These are phyloP conservation scores for Paracentrotus lividus DNA, from an alignment of 53 echinoderm and acorn worm species.

Conservation along the genomic window DNA sequence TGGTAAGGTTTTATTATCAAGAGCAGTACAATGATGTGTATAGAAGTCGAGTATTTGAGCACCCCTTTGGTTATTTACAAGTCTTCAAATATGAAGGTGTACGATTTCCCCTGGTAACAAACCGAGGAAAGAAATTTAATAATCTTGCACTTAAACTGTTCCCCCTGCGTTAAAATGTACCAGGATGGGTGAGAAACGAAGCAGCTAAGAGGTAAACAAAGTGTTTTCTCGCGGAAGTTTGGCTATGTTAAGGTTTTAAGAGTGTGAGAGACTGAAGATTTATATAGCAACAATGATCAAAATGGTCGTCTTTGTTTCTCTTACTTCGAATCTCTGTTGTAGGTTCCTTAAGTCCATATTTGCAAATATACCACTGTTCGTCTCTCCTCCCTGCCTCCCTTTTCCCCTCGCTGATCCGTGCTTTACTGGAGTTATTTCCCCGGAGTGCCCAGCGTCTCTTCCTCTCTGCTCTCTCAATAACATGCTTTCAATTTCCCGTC, in stretches of 20 bases:
- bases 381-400: not conserved
- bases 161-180: slow-evolving; percentile 33
- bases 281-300: slow-evolving; percentile 54
- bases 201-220: not conserved
- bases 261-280: slow-evolving; percentile 20
- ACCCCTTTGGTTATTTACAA: slow-evolving; percentile 66
- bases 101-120: slow-evolving; percentile 65
- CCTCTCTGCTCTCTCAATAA: slow-evolving; percentile 22
- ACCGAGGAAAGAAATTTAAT: slow-evolving; percentile 66
- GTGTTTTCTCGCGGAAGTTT: slow-evolving; percentile 23
- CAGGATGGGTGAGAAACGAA: not conserved
- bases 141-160: slow-evolving; percentile 67
- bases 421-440: slow-evolving; percentile 62
- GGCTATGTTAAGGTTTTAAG: not conserved
- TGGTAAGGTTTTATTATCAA: slow-evolving; percentile 57
- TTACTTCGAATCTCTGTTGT: slow-evolving; percentile 27
- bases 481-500: slow-evolving; percentile 67
- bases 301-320: slow-evolving; percentile 25
- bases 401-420: slow-evolving; percentile 21
- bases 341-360: slow-evolving; percentile 59
- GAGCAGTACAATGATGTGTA: slow-evolving; percentile 39
- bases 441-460: slow-evolving; percentile 51
- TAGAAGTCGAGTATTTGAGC: slow-evolving; percentile 46
- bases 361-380: slow-evolving; percentile 57
- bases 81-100: slow-evolving; percentile 60